Percentiles rank a stretch among this genome's conserved stretches.
Conservation (phyloP, 2,797 vertebrate species). For the Oreonectes daqikongensis region DNA sequence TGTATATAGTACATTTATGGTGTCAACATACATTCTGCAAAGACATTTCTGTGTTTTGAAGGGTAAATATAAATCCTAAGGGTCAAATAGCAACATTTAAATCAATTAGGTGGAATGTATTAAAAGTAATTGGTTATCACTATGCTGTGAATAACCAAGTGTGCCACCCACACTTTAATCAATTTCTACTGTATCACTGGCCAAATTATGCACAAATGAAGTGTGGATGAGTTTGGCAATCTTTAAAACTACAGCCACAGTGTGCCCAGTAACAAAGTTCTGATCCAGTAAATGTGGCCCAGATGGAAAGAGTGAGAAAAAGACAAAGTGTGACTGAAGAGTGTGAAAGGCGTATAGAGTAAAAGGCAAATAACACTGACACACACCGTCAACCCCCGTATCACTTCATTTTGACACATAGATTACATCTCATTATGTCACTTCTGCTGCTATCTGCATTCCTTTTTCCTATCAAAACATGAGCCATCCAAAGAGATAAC, state of each 20-base stretch:
- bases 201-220: conserved; percentile 8
- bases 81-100: conserved; percentile 12
- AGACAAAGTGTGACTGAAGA: conserved; percentile 43
- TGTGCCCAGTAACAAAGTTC: conserved; percentile 14
- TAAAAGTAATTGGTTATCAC: conserved; percentile 9
- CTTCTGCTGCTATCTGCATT: not conserved
- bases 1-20: conserved; percentile 6
- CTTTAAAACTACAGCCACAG: conserved; percentile 19
- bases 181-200: not conserved
- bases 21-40: conserved; percentile 4
- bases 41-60: not conserved
- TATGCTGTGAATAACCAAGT: not conserved
- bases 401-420: conserved; percentile 50
- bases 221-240: conserved; percentile 2
- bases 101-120: conserved; percentile 11
- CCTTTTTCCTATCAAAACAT: not conserved
- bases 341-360: conserved; percentile 28
- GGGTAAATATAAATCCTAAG: conserved; percentile 18
- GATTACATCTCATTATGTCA: conserved; percentile 25
- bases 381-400: conserved; percentile 49
- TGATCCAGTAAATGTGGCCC: conserved; percentile 48
- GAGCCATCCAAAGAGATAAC: not conserved
- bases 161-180: conserved; percentile 25
- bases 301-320: conserved; percentile 56
- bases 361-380: conserved; percentile 35